A percentile compares a stretch with the other conserved stretches of the same genome.
Evolutionary conservation across 2,797 vertebrate genomes (phyloP).

Genomic region (Pseudochromis fuscus): DNA sequence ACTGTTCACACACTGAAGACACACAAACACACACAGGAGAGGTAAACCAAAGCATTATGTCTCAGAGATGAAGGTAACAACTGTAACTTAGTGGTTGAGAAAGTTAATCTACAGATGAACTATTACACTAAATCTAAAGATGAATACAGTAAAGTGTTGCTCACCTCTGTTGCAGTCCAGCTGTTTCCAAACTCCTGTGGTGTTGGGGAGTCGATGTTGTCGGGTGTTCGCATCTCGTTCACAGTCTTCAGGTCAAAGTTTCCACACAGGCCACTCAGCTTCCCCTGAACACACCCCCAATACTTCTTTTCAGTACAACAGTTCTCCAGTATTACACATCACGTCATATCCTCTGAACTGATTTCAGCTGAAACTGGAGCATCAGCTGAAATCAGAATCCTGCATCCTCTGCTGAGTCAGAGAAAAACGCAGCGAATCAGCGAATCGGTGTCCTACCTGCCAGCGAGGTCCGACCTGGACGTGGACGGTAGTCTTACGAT

Average conservation of each 20-base stretch:
- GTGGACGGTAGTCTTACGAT: constrained; percentile 94
- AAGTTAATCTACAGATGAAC: too few species aligned
- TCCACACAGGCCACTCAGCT: constrained; percentile 92
- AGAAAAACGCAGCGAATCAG: not conserved
- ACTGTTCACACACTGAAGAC: constrained; percentile 91
- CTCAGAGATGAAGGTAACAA: too few species aligned
- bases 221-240: constrained; percentile 96
- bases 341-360: not conserved
- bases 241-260: constrained; percentile 97
- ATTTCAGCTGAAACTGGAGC: too few species aligned
- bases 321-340: not conserved
- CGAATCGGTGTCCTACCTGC: constrained; percentile 86
- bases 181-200: constrained; percentile 96
- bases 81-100: too few species aligned
- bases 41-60: too few species aligned
- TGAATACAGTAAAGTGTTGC: not conserved
- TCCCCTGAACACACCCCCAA: constrained; percentile 82
- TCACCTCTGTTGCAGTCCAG: constrained; percentile 92
- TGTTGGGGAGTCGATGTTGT: constrained; percentile 92
- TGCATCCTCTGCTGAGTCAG: not conserved
- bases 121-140: too few species aligned
- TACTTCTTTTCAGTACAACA: not conserved
- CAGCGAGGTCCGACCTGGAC: constrained; percentile 93
- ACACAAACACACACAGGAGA: constrained; percentile 17
- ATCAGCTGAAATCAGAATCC: not conserved